Base-by-base conservation (phyloP, 2,797 vertebrate genomes). In the Tolypeutes matacus region DNA sequence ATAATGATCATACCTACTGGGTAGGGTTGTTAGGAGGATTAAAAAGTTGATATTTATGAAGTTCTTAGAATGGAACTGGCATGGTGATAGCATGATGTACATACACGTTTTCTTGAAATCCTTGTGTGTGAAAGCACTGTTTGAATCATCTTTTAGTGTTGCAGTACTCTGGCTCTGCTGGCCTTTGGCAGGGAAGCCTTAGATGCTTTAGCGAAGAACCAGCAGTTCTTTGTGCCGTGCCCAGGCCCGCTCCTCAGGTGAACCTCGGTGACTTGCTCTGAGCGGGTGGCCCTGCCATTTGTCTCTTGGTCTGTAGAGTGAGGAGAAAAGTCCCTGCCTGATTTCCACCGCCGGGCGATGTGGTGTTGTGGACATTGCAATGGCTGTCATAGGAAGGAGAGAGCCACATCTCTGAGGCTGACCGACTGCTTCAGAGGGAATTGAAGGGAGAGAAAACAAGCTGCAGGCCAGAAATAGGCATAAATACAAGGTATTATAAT, bases 401-500 rank as follows among this genome's bases (percentile, higher is more conserved):
- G n/a, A 96, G 39, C 97, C 94, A 87, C 96, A 95, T 97, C 92
- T 87, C 10, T 62, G n/a, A 89, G 60, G 29, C 80, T 62, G 65
- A 23, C 88, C 51, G 94, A 93, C 60, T 72, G 88, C 95, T 90
- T 91, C 42, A 53, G 86, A 92, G 87, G 58, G 93, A 77, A 89
- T 5, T 27, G 60, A 92, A 86, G 72, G 69, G 73, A 93, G 75
- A 78, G 83, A 96, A 95, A 95, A 92, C 92, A 92, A 97, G 89
- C 89, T 67, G 21, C 5, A 69, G 69, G 64, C 93, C 87, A 95
- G 96, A 95, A 97, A 97, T 97, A 94, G 95, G 72, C 96, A 77
- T 96, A 97, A 97, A 92, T 94, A 97, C 93, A 82, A 97, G 94
- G 97, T 93, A 96, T 97, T 77, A n/a, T 97, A 97, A 97, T 97